phyloP scores from a whole-genome alignment of 2,797 vertebrate genomes.

The Sciurus vulgaris region DNA sequence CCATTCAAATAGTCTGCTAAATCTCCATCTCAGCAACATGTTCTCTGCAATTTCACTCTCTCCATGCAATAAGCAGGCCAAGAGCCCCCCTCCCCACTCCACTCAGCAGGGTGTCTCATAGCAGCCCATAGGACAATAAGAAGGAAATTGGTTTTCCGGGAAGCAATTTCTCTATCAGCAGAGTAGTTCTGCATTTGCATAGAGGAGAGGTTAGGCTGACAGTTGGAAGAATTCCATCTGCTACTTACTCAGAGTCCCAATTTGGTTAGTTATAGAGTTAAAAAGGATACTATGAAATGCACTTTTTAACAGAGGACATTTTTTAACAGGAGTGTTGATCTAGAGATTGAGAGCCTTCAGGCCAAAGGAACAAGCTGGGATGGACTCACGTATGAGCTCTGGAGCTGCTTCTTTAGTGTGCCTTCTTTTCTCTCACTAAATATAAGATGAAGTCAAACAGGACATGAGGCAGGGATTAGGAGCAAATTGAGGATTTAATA shows the following conservation, averaged over 20 bases:
- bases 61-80: not conserved
- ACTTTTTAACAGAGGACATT: slow-evolving; percentile 57
- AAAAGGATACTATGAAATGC: slow-evolving; percentile 26
- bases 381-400: not conserved
- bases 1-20: slow-evolving; percentile 55
- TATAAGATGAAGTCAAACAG: slow-evolving; percentile 69
- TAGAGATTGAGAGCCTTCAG: not conserved
- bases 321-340: not conserved
- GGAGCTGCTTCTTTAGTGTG: not conserved
- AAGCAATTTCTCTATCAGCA: slow-evolving; percentile 78
- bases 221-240: slow-evolving; percentile 78
- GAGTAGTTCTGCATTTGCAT: slow-evolving; percentile 68
- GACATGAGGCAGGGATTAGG: slow-evolving; percentile 3
- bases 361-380: slow-evolving; percentile 4
- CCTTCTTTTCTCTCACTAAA: slow-evolving; percentile 58
- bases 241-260: slow-evolving; percentile 51
- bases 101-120: slow-evolving; percentile 16
- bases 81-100: not conserved
- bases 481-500: slow-evolving; percentile 50
- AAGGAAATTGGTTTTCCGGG: slow-evolving; percentile 81
- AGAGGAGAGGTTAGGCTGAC: slow-evolving; percentile 71
- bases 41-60: slow-evolving; percentile 39
- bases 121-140: slow-evolving; percentile 67
- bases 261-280: slow-evolving; percentile 55
- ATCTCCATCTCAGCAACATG: not conserved